Conservation (phyloP, 2,888 invertebrate genomes). For the Leucozona laternaria region DNA sequence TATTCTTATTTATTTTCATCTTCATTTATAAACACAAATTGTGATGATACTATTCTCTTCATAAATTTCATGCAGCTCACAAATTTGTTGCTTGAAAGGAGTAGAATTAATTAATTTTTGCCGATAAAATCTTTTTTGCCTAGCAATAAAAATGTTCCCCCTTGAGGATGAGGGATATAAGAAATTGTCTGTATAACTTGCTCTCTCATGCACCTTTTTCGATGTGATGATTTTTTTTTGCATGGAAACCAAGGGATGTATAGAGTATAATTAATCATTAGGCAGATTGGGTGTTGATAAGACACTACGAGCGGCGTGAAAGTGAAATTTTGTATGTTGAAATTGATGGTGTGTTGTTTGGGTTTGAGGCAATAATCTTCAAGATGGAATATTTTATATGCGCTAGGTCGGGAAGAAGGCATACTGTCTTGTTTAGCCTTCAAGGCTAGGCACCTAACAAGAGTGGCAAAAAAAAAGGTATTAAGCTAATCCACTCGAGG, state of each 20-base stretch:
- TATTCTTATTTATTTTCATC: background rate
- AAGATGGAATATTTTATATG: conserved; percentile 1
- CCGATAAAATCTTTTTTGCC: conserved; percentile 16
- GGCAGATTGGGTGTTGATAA: conserved; percentile 34
- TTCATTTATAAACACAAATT: background rate
- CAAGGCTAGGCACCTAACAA: background rate
- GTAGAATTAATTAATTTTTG: conserved; percentile 30
- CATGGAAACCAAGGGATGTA: conserved; percentile 3
- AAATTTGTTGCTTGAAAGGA: conserved; percentile 7
- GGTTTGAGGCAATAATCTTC: background rate
- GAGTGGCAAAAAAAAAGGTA: background rate
- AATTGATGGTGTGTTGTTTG: conserved; percentile 7
- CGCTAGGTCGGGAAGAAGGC: background rate
- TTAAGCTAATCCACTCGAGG: conserved; percentile 24
- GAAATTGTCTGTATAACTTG: background rate
- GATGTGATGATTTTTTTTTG: background rate
- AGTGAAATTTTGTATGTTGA: conserved; percentile 5
- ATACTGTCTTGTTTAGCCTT: background rate
- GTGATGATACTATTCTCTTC: background rate
- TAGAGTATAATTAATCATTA: conserved; percentile 17
- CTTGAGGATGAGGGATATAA: background rate
- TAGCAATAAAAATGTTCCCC: conserved; percentile 1
- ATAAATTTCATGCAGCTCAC: conserved; percentile 21
- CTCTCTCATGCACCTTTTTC: conserved; percentile 8
- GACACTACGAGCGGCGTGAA: conserved; percentile 3